Evolutionary conservation across 2,113 vertebrate species (phyloP).

Genomic region (Dipodomys stephensi): DNA sequence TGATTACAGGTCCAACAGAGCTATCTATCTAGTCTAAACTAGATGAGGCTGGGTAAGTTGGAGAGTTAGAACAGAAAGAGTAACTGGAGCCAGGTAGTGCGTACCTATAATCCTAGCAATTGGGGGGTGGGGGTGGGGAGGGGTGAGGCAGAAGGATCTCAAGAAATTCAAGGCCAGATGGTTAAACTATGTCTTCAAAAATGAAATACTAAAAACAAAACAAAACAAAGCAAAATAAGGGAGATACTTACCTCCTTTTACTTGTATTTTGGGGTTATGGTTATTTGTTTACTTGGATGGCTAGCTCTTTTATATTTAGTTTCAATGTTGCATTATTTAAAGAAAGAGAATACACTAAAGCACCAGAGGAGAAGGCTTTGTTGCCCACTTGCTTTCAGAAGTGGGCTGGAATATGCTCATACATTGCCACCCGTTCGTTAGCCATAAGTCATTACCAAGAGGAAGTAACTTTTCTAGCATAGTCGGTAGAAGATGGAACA

Average conservation of each 20-base stretch:
- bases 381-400: background rate
- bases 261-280: background rate
- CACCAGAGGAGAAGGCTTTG: conserved; percentile 19
- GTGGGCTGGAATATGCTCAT: background rate
- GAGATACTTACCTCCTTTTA: conserved; percentile 46
- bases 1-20: background rate
- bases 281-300: background rate
- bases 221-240: background rate
- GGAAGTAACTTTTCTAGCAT: conserved; percentile 40
- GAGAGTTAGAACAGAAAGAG: background rate
- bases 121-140: background rate
- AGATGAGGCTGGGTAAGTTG: background rate
- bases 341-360: conserved; percentile 18
- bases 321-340: conserved; percentile 48
- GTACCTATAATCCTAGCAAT: background rate
- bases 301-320: conserved; percentile 55
- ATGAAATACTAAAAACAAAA: background rate
- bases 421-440: background rate
- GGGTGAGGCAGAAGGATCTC: background rate
- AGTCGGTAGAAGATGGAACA: background rate
- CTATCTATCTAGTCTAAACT: background rate
- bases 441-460: background rate
- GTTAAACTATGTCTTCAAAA: too few species aligned
- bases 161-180: background rate
- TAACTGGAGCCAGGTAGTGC: background rate